phyloP scores from a whole-genome alignment of 2,113 vertebrate species.

The Gadus chalcogrammus region DNA sequence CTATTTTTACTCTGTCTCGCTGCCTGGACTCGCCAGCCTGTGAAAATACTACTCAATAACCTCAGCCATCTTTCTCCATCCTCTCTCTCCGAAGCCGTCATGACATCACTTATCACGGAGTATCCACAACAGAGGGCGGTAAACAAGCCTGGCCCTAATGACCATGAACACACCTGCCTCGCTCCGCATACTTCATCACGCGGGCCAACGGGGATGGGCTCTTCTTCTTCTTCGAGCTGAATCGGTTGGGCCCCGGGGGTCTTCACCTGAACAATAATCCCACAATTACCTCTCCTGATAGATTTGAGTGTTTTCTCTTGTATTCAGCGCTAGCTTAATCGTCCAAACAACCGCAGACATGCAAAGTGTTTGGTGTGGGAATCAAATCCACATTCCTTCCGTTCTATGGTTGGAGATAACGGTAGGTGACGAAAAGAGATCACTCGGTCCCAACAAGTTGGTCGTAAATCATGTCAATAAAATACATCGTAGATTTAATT shows the following conservation, averaged over 20 bases:
- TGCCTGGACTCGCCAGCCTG: slow-evolving; percentile 70
- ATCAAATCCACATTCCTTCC: too few species aligned
- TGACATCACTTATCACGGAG: slow-evolving; percentile 62
- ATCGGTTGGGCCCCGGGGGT: slow-evolving; percentile 72
- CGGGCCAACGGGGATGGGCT: slow-evolving; percentile 67
- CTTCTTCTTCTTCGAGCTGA: slow-evolving; percentile 45
- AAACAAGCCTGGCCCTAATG: slow-evolving; percentile 59
- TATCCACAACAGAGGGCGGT: slow-evolving; percentile 73
- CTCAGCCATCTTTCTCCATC: slow-evolving; percentile 43
- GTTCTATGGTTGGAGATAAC: too few species aligned
- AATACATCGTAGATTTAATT: too few species aligned
- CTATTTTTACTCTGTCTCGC: slow-evolving; percentile 67
- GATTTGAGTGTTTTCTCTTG: background rate
- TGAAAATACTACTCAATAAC: slow-evolving; percentile 66
- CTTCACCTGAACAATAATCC: slow-evolving; percentile 83
- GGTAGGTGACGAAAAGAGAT: too few species aligned
- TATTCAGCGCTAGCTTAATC: background rate
- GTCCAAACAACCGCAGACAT: too few species aligned
- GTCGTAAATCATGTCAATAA: too few species aligned
- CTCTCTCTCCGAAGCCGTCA: slow-evolving; percentile 46
- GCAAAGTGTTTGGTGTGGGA: too few species aligned
- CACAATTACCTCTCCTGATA: slow-evolving; percentile 20
- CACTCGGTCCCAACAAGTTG: too few species aligned
- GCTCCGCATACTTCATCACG: slow-evolving; percentile 74
- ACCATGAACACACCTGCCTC: slow-evolving; percentile 72